Percentiles rank a stretch among this genome's conserved stretches.
Conservation (phyloP, 2,113 vertebrate genomes). For the Protobothrops mucrosquamatus region DNA sequence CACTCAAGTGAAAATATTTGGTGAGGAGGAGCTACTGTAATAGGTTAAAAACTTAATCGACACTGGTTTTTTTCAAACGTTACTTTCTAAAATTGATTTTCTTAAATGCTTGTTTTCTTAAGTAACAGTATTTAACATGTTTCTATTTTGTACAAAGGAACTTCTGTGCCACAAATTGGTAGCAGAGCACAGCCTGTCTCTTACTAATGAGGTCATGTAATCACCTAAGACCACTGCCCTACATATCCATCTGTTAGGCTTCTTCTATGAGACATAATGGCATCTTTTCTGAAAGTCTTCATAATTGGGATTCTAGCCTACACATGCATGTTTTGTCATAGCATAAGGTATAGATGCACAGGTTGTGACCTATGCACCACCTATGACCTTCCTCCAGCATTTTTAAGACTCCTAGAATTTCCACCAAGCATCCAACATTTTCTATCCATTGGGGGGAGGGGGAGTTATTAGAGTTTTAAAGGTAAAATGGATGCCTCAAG, state of each 20-base stretch:
- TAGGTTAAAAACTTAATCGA: not conserved
- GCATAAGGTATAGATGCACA: too few species aligned
- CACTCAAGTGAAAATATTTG: slow-evolving; percentile 60
- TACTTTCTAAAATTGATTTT: not conserved
- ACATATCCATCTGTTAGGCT: not conserved
- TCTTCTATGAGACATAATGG: not conserved
- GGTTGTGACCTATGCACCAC: too few species aligned
- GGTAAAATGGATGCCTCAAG: too few species aligned
- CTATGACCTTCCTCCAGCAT: not conserved
- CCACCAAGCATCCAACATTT: too few species aligned
- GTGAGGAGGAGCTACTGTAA: slow-evolving; percentile 44
- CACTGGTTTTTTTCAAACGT: not conserved
- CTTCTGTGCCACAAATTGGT: not conserved
- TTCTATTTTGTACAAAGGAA: not conserved
- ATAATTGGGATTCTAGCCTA: not conserved
- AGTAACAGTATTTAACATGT: not conserved
- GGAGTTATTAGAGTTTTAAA: too few species aligned
- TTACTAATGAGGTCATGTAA: not conserved
- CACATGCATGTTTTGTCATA: not conserved
- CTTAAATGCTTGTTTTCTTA: not conserved
- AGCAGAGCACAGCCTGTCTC: not conserved
- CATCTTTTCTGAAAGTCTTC: not conserved
- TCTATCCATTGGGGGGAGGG: too few species aligned
- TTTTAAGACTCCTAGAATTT: too few species aligned
- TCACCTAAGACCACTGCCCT: not conserved